Evolutionary conservation across 2,888 invertebrate species (phyloP).

Genomic region (Schizaphis graminum): DNA sequence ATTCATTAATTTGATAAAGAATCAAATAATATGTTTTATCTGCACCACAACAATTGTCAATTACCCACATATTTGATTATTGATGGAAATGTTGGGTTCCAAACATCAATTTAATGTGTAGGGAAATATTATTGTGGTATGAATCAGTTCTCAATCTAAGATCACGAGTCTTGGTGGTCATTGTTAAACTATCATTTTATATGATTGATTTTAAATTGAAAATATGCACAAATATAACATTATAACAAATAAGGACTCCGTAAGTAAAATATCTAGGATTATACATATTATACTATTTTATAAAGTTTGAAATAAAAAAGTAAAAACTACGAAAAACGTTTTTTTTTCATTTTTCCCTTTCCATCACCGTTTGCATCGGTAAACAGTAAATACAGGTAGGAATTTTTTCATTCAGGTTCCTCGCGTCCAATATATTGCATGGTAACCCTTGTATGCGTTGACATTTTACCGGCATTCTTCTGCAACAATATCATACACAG

Average conservation of each 20-base stretch:
- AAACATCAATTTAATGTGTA: too few species aligned
- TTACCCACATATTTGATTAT: too few species aligned
- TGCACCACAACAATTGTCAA: too few species aligned
- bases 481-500: slow-evolving; percentile 55
- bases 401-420: slow-evolving; percentile 56
- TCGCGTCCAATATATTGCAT: slow-evolving; percentile 36
- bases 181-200: background rate
- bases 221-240: background rate
- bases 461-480: slow-evolving; percentile 62
- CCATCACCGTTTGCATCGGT: background rate
- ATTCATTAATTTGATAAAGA: too few species aligned
- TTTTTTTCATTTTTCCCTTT: background rate
- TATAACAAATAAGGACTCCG: background rate
- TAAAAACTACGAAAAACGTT: slow-evolving; percentile 13
- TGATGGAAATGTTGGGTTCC: too few species aligned
- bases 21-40: too few species aligned
- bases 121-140: background rate
- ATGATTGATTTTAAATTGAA: background rate
- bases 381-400: slow-evolving; percentile 38
- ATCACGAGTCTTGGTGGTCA: background rate
- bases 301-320: slow-evolving; percentile 4
- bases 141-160: background rate
- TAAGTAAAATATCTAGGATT: too few species aligned
- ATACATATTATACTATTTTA: background rate
- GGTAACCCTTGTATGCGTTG: slow-evolving; percentile 51